Percentiles rank a stretch among this genome's conserved stretches.
These are phyloP conservation scores for Mesocricetus auratus DNA, from an alignment of 2,113 vertebrate genomes.

Conservation along the genomic window DNA sequence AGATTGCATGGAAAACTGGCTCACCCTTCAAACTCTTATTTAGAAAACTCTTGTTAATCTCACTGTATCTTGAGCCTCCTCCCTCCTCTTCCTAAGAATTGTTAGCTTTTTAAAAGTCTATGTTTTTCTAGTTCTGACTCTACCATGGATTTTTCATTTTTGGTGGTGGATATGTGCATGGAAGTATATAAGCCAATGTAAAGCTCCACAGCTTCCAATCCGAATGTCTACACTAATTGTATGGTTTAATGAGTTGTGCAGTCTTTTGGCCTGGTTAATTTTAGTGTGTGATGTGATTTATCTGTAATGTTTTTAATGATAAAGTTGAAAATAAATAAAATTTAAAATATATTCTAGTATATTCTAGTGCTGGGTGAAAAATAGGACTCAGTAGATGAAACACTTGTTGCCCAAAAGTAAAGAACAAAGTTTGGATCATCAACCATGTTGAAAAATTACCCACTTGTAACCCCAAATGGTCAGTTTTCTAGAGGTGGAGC, in stretches of 20 bases:
- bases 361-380: no score
- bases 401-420: neutral
- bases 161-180: neutral
- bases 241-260: neutral
- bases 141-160: neutral
- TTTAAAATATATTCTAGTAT: neutral
- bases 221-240: neutral
- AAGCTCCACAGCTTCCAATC: neutral
- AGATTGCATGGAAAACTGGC: neutral
- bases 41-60: neutral
- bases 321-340: neutral
- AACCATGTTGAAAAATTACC: neutral
- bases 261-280: neutral
- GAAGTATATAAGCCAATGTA: neutral
- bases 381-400: neutral
- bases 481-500: no score
- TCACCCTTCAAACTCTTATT: neutral
- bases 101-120: neutral
- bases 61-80: neutral
- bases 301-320: neutral
- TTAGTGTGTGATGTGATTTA: neutral
- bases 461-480: neutral
- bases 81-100: neutral
- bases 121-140: neutral
- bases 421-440: neutral